phyloP scores from a whole-genome alignment of 2,113 vertebrate genomes.

The Macrotis lagotis region DNA sequence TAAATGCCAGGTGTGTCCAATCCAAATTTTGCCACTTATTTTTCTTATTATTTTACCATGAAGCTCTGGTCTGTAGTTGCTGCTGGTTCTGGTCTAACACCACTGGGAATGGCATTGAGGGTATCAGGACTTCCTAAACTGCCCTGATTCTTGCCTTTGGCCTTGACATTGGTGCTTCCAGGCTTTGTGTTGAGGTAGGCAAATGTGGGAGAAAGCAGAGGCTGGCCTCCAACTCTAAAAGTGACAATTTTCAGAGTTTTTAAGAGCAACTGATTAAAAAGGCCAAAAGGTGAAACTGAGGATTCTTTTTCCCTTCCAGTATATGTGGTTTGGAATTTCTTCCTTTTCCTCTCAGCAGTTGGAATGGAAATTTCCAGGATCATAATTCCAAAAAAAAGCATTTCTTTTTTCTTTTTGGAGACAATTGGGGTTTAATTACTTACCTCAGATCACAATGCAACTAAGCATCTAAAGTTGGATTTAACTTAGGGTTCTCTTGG shows the following conservation, averaged over 20 bases:
- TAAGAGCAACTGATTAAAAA: not conserved
- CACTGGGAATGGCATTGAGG: not conserved
- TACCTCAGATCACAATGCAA: not conserved
- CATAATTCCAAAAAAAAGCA: not conserved
- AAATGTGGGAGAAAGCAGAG: not conserved
- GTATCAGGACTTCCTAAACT: not conserved
- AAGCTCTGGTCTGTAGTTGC: not conserved
- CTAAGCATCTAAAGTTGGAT: not conserved
- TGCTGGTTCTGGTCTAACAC: not conserved
- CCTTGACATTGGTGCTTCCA: not conserved
- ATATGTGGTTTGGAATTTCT: too few species aligned
- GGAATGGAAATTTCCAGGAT: not conserved
- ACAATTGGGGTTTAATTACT: not conserved
- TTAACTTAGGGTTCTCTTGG: not conserved
- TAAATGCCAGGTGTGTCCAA: not conserved
- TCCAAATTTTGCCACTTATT: not conserved
- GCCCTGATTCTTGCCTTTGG: not conserved
- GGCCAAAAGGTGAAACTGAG: too few species aligned
- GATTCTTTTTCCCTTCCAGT: too few species aligned
- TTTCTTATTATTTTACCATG: not conserved
- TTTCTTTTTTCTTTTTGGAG: not conserved
- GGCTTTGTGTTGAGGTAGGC: not conserved
- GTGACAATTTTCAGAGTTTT: not conserved
- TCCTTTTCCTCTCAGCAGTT: too few species aligned
- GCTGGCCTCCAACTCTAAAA: not conserved